Percentiles rank a stretch among this genome's conserved stretches.
Evolutionary conservation across 2,113 vertebrate genomes (phyloP).

Genomic region (Salvelinus alpinus): DNA sequence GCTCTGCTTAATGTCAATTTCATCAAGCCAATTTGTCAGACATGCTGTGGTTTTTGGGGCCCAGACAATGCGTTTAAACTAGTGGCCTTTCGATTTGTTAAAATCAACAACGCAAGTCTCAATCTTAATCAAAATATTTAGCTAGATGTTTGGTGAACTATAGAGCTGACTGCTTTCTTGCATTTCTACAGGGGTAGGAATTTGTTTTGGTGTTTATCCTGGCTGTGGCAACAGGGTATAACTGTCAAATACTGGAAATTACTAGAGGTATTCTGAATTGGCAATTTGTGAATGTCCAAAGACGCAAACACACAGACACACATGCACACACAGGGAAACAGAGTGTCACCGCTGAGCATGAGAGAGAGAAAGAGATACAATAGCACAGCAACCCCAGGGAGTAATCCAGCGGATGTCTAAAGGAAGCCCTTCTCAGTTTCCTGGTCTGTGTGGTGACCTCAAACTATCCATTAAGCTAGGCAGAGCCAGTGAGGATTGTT

Average conservation of each 20-base stretch:
- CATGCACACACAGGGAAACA: no score
- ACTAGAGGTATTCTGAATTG: no score
- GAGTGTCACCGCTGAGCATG: no score
- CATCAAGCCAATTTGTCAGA: background rate
- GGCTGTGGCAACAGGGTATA: background rate
- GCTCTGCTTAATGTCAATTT: no score
- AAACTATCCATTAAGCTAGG: constrained; percentile 12
- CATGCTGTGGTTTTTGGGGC: constrained; percentile 2
- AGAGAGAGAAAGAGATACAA: background rate
- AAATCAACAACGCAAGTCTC: constrained; percentile 21
- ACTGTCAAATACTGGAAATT: constrained; percentile 13
- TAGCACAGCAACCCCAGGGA: background rate
- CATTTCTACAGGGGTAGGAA: constrained; percentile 6
- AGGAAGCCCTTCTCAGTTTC: constrained; percentile 52
- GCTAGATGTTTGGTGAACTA: background rate
- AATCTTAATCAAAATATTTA: constrained; percentile 25
- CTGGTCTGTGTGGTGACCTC: constrained; percentile 56
- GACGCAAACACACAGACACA: background rate
- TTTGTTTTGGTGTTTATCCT: background rate
- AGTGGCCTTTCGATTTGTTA: background rate
- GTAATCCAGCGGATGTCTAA: constrained; percentile 38
- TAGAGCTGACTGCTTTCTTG: constrained; percentile 15
- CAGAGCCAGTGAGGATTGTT: constrained; percentile 1
- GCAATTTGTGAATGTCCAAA: background rate
- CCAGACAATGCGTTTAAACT: background rate